Base-by-base conservation (phyloP, 2,797 vertebrate genomes). In the Sebastes vulpes region DNA sequence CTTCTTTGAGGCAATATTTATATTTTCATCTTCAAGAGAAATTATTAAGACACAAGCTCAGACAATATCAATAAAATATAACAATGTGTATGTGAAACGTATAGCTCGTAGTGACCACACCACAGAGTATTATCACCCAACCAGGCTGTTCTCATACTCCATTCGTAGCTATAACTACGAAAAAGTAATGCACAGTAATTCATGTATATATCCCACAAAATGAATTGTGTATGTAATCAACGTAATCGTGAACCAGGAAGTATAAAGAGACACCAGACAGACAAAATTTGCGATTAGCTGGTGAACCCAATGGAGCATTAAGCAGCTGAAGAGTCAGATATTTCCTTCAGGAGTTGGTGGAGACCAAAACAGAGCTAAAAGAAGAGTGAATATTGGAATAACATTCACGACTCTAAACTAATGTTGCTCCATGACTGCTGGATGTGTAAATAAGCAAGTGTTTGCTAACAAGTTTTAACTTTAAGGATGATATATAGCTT, bases 101-200 rank as follows among this genome's bases (percentile, higher is more conserved):
- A 9, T n/a, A n/a, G 18, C 46, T 48, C 18, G 46, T 48, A 48
- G 46, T 48, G 46, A 46, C 16, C 5, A 8, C 16, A 0, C 5
- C 35, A 35, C 32, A 12, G 35, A 38, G 4, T 1, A 48, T n/a
- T 48, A 48, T 4, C 46, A 48, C 18, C 46, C 14, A 48, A 48
- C 18, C 18, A n/a, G 46, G 46, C 46, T 48, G 46, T 0, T 48
- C 46, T 48, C 7, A 0, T 46, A 46, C 16, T 0, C 38, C 14
- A 0, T 18, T 48, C 18, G 1, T 18, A n/a, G 46, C 46, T 48
- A 18, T 9, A n/a, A 7, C 18, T 9, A 48, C 46, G 2, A 0
- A 48, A 38, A 48, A n/a, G 42, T 8, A n/a, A 48, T 48, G 0
- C 46, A 48, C 46, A 0, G 46, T 48, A 0, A 48, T 48, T 48